Conservation (phyloP, 2,113 vertebrate species). For the Gnathonemus echidnorhynchus region DNA sequence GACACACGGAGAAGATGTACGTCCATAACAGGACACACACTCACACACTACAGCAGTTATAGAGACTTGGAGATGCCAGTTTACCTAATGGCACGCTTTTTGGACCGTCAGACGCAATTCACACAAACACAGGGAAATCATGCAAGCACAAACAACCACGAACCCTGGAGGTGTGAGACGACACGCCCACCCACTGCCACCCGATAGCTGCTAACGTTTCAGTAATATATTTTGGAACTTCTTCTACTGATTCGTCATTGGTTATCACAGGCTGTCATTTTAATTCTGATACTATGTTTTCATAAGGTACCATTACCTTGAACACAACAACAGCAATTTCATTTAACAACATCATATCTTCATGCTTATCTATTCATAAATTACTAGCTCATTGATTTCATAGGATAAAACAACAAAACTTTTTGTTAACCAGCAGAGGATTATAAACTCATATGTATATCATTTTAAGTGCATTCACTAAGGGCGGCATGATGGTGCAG, state of each 20-base stretch:
- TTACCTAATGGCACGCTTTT: neutral
- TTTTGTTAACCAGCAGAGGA: neutral
- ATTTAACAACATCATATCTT: slow-evolving; percentile 30
- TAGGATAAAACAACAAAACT: slow-evolving; percentile 21
- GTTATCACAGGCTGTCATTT: neutral
- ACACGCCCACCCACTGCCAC: neutral
- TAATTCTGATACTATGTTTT: neutral
- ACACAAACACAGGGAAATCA: neutral
- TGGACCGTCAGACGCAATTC: neutral
- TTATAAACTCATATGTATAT: neutral
- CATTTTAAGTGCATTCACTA: neutral
- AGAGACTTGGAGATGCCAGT: neutral
- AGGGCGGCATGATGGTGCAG: neutral
- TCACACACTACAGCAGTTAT: neutral
- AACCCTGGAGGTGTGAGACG: neutral
- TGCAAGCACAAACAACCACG: neutral
- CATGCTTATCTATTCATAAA: slow-evolving; percentile 48
- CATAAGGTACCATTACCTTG: neutral
- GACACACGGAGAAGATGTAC: neutral
- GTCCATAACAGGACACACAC: neutral
- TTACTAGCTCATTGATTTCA: slow-evolving; percentile 33
- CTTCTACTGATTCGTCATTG: neutral
- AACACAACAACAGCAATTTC: slow-evolving; percentile 13
- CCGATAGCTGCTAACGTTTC: neutral
- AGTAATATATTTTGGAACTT: neutral